Evolutionary conservation across 2,888 invertebrate genomes (phyloP), one percentile per base, ranked within the genome.

Genomic region (Drosophila lutescens): DNA sequence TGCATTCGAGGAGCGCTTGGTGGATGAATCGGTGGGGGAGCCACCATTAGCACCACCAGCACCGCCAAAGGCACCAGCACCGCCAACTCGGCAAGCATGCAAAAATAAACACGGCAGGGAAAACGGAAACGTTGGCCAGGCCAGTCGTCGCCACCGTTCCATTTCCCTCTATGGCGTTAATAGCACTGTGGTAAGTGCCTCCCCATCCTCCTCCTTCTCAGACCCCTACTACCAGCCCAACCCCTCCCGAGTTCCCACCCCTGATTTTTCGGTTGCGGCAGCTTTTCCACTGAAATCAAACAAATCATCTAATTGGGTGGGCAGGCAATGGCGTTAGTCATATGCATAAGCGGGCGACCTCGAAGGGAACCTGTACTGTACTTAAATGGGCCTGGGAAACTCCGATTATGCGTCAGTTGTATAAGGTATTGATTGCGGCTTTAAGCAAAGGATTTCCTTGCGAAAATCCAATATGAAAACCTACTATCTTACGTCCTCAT

Each of bases 141-240:
- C 79, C 83, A 66, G 79, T 46, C 79, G 74, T 56, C 80, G 77
- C 65, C 84, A 81, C 67, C 89, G 86, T 49, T 86, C 91, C 62
- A 89, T 91, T 75, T 91, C 91, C 26, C 75, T 90, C 36, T 82
- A 87, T 60, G 89, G 90, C 76, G 80, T 84, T 62, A 88, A 90
- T 75, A 90, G 91, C 74, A 90, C 90, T 58, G 76, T 81, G 84
- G 91, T 91, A 78, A 88, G 89, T 81, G 68, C 46, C 36, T 13
- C 51, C 57, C 30, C 41, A 30, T 20, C 8, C 38, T 13, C 15
- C 56, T 13, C 13, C 32, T 23, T 30, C 59, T 30, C 23, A 15
- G 4, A 8, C 41, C 26, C 12, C 23, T 9, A 1, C 26, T 26
- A 2, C 26, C n/a, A 9, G n/a, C 9, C 26, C 13, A 12, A 56